phyloP scores from a whole-genome alignment of 2,888 invertebrate species.

The Tetranychus piercei region DNA sequence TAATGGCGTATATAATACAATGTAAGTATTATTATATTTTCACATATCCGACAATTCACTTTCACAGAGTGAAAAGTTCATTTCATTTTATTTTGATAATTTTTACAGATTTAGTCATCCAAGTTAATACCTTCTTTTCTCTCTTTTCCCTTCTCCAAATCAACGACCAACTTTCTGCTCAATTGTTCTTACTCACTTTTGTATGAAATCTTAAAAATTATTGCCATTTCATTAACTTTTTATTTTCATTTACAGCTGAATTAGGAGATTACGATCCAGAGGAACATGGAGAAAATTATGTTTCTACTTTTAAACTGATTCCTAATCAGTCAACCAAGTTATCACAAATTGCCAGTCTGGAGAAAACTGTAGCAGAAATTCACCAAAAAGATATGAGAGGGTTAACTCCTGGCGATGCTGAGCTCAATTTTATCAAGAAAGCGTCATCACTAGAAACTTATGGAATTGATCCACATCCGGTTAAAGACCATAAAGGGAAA shows the following conservation, averaged over 20 bases:
- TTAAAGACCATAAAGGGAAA: constrained; percentile 84
- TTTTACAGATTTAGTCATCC: too few species aligned
- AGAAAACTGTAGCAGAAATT: constrained; percentile 77
- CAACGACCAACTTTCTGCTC: too few species aligned
- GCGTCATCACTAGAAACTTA: constrained; percentile 84
- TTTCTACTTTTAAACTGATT: constrained; percentile 70
- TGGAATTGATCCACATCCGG: constrained; percentile 92
- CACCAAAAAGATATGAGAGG: constrained; percentile 72
- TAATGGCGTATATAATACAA: constrained; percentile 80
- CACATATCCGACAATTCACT: not conserved
- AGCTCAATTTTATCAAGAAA: constrained; percentile 71
- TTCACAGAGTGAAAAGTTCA: not conserved
- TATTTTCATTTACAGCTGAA: constrained; percentile 48
- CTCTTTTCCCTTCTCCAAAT: too few species aligned
- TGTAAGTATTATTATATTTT: constrained; percentile 42
- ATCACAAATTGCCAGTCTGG: constrained; percentile 64
- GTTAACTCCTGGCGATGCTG: constrained; percentile 66
- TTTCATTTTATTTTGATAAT: too few species aligned
- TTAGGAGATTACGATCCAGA: constrained; percentile 80
- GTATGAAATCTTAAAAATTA: too few species aligned
- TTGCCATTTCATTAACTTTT: not conserved
- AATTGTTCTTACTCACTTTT: too few species aligned
- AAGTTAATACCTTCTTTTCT: too few species aligned
- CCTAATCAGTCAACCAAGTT: constrained; percentile 40
- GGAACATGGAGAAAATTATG: constrained; percentile 69